Evolutionary conservation across 92 coral and sea anemone genomes (phyloP).

Genomic region (Hydrozoanthus gracilis): DNA sequence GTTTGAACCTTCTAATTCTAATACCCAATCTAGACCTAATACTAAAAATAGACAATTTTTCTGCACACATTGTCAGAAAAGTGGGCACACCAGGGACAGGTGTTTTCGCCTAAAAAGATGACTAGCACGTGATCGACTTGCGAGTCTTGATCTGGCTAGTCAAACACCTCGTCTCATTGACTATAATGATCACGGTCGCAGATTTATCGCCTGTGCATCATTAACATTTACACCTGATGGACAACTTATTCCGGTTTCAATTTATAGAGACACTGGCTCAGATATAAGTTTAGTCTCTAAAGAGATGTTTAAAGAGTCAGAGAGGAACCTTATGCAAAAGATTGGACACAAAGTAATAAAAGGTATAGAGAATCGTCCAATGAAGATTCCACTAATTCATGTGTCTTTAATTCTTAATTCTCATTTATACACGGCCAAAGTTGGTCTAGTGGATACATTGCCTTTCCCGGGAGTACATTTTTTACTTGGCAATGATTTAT

Average conservation of each 20-base stretch:
- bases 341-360: conserved; percentile 21
- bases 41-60: conserved; percentile 22
- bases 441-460: conserved; percentile 26
- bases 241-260: conserved; percentile 25
- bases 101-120: conserved; percentile 25
- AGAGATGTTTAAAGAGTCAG: conserved; percentile 25
- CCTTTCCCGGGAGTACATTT: conserved; percentile 27
- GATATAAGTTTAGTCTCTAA: conserved; percentile 23
- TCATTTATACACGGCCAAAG: conserved; percentile 26
- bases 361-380: conserved; percentile 23
- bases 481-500: conserved; percentile 23
- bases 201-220: conserved; percentile 26
- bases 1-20: conserved; percentile 24
- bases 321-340: conserved; percentile 26
- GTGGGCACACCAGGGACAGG: conserved; percentile 30
- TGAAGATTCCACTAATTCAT: conserved; percentile 24
- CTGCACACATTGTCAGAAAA: conserved; percentile 26
- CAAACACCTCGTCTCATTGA: conserved; percentile 26
- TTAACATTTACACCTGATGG: conserved; percentile 25
- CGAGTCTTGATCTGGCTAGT: conserved; percentile 27
- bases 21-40: conserved; percentile 22
- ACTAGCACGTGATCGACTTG: conserved; percentile 27
- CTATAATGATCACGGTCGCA: conserved; percentile 26
- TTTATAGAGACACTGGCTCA: conserved; percentile 26
- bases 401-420: conserved; percentile 23